Evolutionary conservation across 2,888 invertebrate genomes (phyloP).

Genomic region (Malthinus flaveolus): DNA sequence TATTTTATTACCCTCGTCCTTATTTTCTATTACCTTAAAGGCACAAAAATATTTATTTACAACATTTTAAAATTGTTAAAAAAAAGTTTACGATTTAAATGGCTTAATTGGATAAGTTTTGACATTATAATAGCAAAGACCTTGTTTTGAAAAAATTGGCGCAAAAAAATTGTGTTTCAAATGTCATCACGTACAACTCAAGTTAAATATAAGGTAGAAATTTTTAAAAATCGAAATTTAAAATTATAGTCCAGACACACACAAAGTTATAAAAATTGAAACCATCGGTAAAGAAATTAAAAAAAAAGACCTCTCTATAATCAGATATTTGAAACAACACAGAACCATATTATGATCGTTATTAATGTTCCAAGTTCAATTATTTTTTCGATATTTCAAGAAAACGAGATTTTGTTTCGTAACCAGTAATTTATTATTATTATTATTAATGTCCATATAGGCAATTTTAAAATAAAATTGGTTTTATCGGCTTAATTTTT

Average conservation of each 20-base stretch:
- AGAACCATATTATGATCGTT: conserved; percentile 7
- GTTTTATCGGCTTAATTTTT: conserved; percentile 24
- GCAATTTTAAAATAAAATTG: conserved; percentile 11
- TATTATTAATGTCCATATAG: conserved; percentile 1
- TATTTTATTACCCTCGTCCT: no score
- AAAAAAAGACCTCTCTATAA: conserved; percentile 35
- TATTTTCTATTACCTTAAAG: no score
- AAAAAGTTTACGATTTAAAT: no score
- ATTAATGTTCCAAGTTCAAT: conserved; percentile 11
- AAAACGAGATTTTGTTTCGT: conserved; percentile 27
- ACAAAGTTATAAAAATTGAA: conserved; percentile 48
- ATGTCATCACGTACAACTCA: conserved; percentile 46
- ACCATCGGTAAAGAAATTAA: conserved; percentile 33
- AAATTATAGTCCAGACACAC: conserved; percentile 46
- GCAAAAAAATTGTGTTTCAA: conserved; percentile 17
- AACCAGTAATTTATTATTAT: conserved; percentile 18
- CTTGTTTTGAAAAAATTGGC: conserved; percentile 2
- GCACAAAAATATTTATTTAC: no score
- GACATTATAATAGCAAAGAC: no score
- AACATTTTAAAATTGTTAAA: no score
- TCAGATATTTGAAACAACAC: conserved; percentile 44
- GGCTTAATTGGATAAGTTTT: no score
- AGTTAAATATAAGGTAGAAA: conserved; percentile 47
- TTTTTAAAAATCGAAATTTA: conserved; percentile 50
- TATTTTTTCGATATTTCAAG: conserved; percentile 30